Evolutionary conservation across 2,113 vertebrate species (phyloP).

Genomic region (Antennarius striatus): DNA sequence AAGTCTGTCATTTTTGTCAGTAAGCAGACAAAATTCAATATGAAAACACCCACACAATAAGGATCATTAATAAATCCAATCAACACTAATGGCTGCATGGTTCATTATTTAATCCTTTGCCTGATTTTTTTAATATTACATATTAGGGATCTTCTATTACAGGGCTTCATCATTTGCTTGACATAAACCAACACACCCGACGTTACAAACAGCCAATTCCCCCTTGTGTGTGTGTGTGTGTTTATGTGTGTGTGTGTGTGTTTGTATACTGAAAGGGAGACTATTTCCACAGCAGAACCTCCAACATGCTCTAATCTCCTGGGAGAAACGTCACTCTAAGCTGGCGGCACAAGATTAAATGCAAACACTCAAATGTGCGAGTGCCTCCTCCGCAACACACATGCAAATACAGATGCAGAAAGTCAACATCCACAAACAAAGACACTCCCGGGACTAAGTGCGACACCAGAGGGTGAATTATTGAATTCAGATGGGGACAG

Average conservation of each 20-base stretch:
- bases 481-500: slow-evolving; percentile 17
- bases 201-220: slow-evolving; percentile 40
- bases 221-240: slow-evolving; percentile 39
- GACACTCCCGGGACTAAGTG: slow-evolving; percentile 40
- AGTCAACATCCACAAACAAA: slow-evolving; percentile 49
- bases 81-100: slow-evolving; percentile 36
- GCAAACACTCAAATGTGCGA: slow-evolving; percentile 57
- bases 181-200: slow-evolving; percentile 42
- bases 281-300: slow-evolving; percentile 46
- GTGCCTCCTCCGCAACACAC: slow-evolving; percentile 16
- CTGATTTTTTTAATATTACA: slow-evolving; percentile 35
- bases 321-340: slow-evolving; percentile 53
- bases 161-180: slow-evolving; percentile 22
- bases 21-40: slow-evolving; percentile 16
- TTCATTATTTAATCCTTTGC: slow-evolving; percentile 47
- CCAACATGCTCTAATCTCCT: slow-evolving; percentile 61
- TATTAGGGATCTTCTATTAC: slow-evolving; percentile 35
- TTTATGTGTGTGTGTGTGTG: slow-evolving; percentile 40
- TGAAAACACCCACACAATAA: slow-evolving; percentile 6
- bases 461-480: slow-evolving; percentile 32
- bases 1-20: not conserved
- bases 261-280: slow-evolving; percentile 49
- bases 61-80: slow-evolving; percentile 27
- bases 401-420: not conserved
- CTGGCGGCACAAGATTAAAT: slow-evolving; percentile 65